These are phyloP conservation scores for Drosophila anomelani DNA, from an alignment of 2,888 invertebrate species.

Conservation along the genomic window DNA sequence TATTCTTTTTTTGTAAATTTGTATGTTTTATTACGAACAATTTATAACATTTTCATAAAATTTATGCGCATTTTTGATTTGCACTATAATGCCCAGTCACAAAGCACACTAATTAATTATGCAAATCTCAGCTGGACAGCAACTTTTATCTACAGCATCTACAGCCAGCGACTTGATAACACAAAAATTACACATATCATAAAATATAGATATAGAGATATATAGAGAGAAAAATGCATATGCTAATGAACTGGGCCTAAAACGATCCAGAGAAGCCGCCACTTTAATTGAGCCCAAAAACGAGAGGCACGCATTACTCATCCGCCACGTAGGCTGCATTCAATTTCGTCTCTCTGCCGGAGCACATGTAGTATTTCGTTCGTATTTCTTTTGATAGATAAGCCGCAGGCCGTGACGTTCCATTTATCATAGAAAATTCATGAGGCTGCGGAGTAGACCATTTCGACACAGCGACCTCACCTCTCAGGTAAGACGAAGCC, in stretches of 20 bases:
- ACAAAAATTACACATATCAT: slow-evolving; percentile 43
- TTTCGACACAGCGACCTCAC: slow-evolving; percentile 29
- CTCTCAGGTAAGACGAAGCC: slow-evolving; percentile 26
- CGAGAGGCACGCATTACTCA: slow-evolving; percentile 59
- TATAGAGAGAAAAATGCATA: slow-evolving; percentile 12
- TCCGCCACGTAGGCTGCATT: slow-evolving; percentile 66
- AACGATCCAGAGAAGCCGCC: slow-evolving; percentile 15
- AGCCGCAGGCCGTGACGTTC: slow-evolving; percentile 65
- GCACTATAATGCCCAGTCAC: slow-evolving; percentile 67
- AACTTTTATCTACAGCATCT: slow-evolving; percentile 65
- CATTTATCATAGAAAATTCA: slow-evolving; percentile 76
- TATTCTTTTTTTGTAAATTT: not conserved
- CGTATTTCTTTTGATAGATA: slow-evolving; percentile 63
- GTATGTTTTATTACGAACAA: slow-evolving; percentile 67
- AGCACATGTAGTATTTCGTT: slow-evolving; percentile 2
- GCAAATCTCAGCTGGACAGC: slow-evolving; percentile 62
- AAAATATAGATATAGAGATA: not conserved
- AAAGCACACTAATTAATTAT: slow-evolving; percentile 71
- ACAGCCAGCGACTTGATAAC: slow-evolving; percentile 54
- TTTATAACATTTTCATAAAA: slow-evolving; percentile 67
- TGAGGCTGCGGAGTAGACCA: slow-evolving; percentile 55
- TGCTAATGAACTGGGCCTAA: slow-evolving; percentile 55
- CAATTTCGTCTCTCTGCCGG: slow-evolving; percentile 32
- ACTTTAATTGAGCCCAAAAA: slow-evolving; percentile 56
- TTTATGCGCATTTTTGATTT: slow-evolving; percentile 75